Evolutionary conservation across 2,888 invertebrate genomes (phyloP), one percentile per base, ranked within the genome.

Genomic region (Eulithis prunata): DNA sequence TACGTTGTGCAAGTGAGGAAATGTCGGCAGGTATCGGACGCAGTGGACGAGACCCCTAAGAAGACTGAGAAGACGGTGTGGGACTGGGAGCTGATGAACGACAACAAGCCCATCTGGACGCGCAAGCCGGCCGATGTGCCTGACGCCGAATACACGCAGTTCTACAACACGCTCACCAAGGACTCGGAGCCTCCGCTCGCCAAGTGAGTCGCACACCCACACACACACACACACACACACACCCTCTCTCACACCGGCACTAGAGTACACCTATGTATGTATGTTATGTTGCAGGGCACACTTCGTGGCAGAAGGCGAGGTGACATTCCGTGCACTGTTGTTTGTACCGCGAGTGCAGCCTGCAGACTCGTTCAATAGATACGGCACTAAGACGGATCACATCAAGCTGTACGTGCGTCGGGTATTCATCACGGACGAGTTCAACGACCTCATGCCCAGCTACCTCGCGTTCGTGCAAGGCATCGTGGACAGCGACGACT

Each of bases 361-460:
- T 1, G 94, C 96, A 10, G 99, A 99, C 86, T 96, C 96, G 78
- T 99, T 99, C 95, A 98, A 98, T 91, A 96, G 96, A 84, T 99
- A 99, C 87, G 99, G 99, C 77, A 97, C 98, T 74, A 97, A 97
- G 84, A 96, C 96, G 4, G 99, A 99, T 87, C 96, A 98, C 89
- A 99, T 99, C 82, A 99, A 99, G 94, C 94, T 99, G 70, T 99
- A 98, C 90, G 99, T 99, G 63, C 95, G 99, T 68, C 95, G 99
- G 69, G 99, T 99, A 13, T 99, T 99, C 94, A 99, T 99, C 91
- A 99, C 99, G 8, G 99, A 99, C 88, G 98, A 99, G 93, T 99
- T 99, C 94, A 98, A 98, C 87, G 99, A 99, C 85, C 98, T 99
- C 96, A 98, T 99, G 97, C 99, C 99, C 73, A 98, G 97, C 87